phyloP scores from a whole-genome alignment of 2,113 vertebrate species.

The Hippolais icterina region DNA sequence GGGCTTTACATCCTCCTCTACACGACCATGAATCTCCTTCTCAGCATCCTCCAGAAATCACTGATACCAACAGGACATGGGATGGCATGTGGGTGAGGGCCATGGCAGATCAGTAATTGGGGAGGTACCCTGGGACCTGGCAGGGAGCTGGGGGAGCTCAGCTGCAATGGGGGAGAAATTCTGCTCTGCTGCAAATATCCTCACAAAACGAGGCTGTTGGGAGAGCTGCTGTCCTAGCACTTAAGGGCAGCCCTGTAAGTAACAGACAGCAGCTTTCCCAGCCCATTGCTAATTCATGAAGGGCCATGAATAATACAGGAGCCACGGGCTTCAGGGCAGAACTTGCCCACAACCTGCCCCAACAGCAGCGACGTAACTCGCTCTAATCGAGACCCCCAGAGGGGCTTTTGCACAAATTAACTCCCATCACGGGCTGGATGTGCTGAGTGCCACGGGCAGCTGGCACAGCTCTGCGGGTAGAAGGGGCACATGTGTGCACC shows the following conservation, averaged over 20 bases:
- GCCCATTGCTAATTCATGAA: constrained; percentile 64
- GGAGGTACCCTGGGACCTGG: no score
- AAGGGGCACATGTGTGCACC: neutral
- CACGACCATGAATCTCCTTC: fast-evolving
- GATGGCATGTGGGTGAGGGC: fast-evolving
- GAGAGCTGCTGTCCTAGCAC: neutral
- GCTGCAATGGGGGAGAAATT: neutral
- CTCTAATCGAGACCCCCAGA: constrained; percentile 38
- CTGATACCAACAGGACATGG: neutral
- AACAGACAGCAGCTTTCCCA: constrained; percentile 4
- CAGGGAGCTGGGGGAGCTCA: neutral
- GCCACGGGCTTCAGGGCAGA: constrained; percentile 19
- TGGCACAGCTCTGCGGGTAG: fast-evolving
- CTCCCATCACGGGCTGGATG: neutral
- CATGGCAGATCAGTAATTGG: neutral
- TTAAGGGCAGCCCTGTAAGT: neutral
- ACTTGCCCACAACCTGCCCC: constrained; percentile 51
- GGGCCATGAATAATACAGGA: constrained; percentile 65
- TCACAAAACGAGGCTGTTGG: neutral
- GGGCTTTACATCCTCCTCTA: neutral
- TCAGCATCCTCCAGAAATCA: neutral
- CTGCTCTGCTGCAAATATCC: neutral
- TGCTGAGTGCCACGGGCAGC: neutral
- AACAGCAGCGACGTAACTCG: neutral
- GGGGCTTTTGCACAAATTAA: constrained; percentile 59